Evolutionary conservation across 2,888 invertebrate species (phyloP), one percentile per base, ranked within the genome.

Genomic region (Aphidoletes aphidimyza): DNA sequence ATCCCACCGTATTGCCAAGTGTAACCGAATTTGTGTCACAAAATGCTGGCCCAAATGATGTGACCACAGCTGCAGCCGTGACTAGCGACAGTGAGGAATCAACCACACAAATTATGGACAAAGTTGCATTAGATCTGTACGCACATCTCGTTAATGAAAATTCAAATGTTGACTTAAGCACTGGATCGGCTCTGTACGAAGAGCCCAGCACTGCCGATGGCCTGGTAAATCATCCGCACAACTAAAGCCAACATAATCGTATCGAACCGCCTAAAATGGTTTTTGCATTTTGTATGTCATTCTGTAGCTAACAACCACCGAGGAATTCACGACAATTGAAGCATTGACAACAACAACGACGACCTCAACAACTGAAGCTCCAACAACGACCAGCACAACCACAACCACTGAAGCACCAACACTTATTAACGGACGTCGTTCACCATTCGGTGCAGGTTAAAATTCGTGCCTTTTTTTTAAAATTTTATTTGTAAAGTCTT

Each of bases 71-170:
- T 86, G 90, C 90, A 85, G 89, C 88, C 84, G 91, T 90, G 85
- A 89, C 88, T 84, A 84, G 37, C 59, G 85, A 85, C 14, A 78
- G n/a, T 85, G 91, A 91, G 84, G 91, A 91, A 19, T 87, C 87
- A 11, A 91, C 91, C 8, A 93, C 92, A 3, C 93, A 93, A 39
- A 93, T 94, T 45, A 95, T 95, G 94, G 95, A 95, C 88, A 95
- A 96, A 90, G 94, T 95, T 0, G 96, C 96, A 17, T 91, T 95
- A 19, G 96, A 96, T 87, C 90, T 96, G 83, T 96, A 96, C 88
- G 96, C 96, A 0, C 94, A 95, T 87, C 91, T 95, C 84, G 93
- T 93, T 17, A 92, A 92, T 30, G 93, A 92, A 87, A 93, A 93
- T 86, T 89, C 92, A 36, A 93, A 93, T 86, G 93, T 89, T 86